Evolutionary conservation across 2,888 invertebrate genomes (phyloP).

Genomic region (Leucophenga montana): DNA sequence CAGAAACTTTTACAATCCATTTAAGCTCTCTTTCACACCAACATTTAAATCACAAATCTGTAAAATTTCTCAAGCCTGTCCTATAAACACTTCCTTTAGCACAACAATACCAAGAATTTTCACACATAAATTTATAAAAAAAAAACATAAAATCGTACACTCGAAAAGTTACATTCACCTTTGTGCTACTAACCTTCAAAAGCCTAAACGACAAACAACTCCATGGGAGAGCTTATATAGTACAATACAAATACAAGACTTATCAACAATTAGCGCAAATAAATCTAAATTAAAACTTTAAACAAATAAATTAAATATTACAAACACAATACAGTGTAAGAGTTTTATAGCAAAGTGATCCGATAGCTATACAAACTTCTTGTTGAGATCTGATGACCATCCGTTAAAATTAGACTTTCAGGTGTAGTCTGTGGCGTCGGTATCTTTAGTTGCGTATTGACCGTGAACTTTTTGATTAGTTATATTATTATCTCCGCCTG

Average conservation of each 20-base stretch:
- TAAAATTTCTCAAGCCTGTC: too few species aligned
- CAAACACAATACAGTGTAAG: too few species aligned
- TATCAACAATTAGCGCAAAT: slow-evolving; percentile 5
- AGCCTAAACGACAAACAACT: background rate
- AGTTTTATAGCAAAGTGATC: too few species aligned
- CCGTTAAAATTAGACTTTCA: too few species aligned
- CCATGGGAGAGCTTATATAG: too few species aligned
- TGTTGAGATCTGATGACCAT: too few species aligned
- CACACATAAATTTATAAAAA: slow-evolving; percentile 11
- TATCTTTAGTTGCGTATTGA: background rate
- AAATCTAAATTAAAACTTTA: background rate
- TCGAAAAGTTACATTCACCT: slow-evolving; percentile 11
- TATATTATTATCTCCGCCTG: too few species aligned
- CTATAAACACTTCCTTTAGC: slow-evolving; percentile 2
- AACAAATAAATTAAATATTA: background rate
- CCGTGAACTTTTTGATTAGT: background rate
- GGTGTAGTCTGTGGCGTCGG: too few species aligned
- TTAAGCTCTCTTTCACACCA: too few species aligned
- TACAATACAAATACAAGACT: background rate
- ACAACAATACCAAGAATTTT: slow-evolving; percentile 9
- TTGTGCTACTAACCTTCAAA: slow-evolving; percentile 13
- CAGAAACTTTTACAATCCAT: too few species aligned
- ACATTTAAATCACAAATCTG: too few species aligned
- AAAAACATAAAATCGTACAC: background rate
- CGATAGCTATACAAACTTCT: too few species aligned